Percentiles rank a stretch among this genome's conserved stretches.
Evolutionary conservation across 1,140 invertebrate genomes (phyloP).

Genomic region (Drosophila guanche): DNA sequence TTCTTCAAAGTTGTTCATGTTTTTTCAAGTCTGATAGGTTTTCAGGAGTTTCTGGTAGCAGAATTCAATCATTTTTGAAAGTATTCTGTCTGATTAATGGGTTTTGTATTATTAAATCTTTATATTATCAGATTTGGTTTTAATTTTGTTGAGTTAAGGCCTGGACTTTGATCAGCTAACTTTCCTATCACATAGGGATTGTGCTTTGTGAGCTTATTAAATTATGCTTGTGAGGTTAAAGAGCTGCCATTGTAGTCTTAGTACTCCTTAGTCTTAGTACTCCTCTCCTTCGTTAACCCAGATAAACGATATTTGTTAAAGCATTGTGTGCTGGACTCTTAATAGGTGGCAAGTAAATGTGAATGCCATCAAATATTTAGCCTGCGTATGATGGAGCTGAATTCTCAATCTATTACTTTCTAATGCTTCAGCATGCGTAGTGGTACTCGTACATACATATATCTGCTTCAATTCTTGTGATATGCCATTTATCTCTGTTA

Average conservation of each 20-base stretch:
- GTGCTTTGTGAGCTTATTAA: no score
- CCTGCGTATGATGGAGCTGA: slow-evolving; percentile 11
- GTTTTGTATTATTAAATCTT: no score
- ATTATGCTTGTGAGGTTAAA: no score
- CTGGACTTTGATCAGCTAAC: no score
- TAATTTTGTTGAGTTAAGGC: no score
- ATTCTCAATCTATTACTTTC: slow-evolving; percentile 39
- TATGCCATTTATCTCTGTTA: slow-evolving; percentile 63
- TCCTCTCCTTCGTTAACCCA: no score
- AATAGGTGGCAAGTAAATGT: neutral
- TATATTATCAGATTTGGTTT: no score
- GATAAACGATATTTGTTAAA: slow-evolving; percentile 8
- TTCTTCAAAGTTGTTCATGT: slow-evolving; percentile 25
- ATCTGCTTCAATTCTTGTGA: slow-evolving; percentile 49
- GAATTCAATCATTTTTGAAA: neutral
- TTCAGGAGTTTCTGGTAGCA: neutral
- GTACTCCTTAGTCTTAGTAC: no score
- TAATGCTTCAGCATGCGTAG: slow-evolving; percentile 17
- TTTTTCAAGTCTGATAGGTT: slow-evolving; percentile 1
- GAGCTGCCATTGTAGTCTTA: no score
- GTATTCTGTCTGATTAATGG: no score
- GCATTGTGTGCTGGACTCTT: neutral
- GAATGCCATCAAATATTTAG: slow-evolving; percentile 29
- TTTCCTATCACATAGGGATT: no score
- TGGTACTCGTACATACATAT: slow-evolving; percentile 10